Evolutionary conservation across 1,140 invertebrate genomes (phyloP), one percentile per base, ranked within the genome.

Genomic region (Trichonephila clavata): DNA sequence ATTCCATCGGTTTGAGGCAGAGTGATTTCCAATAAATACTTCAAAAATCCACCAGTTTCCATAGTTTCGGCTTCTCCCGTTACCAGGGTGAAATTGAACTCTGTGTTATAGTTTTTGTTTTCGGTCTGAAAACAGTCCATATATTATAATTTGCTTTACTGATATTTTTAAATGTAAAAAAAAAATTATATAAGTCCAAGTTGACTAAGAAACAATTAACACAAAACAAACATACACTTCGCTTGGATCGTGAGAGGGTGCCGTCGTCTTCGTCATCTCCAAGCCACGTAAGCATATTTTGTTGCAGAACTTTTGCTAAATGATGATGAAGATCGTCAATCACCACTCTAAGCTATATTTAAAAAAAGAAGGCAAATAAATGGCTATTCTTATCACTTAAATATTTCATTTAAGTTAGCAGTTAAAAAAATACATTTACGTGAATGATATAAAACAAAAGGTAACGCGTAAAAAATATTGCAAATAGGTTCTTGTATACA

Each of bases 1-100:
- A 95, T 94, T n/a, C 87, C 86, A 10, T 92, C 84, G 0, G 94
- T 94, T 86, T 94, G 61, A 13, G 94, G 94, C 7, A 95, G 21
- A 5, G 65, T 27, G 27, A 95, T 94, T 21, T 91, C 94, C 18
- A 95, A 65, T 13, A 59, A n/a, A 50, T 94, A 95, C 21, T 93
- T 65, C 14, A 94, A 60, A 27, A 27, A 50, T 10, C 80, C 90
- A 2, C 94, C 94, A 18, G 91, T 77, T 80, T 93, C 83, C 88
- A 95, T 92, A 13, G 88, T 87, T 27, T 93, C 94, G 1, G 81
- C 20, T 20, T 94, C 94, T 14, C 94, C 94, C 8, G 43, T 27
- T 14, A 94, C 16, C 65, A 89, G 61, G 0, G 92, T 92, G 27
- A 94, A 90, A 63, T 93, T 84, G 63, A 94, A 94, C 16, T 84